These are phyloP conservation scores for Triplophysa tibetana DNA, from an alignment of 2,113 vertebrate genomes.

Conservation along the genomic window DNA sequence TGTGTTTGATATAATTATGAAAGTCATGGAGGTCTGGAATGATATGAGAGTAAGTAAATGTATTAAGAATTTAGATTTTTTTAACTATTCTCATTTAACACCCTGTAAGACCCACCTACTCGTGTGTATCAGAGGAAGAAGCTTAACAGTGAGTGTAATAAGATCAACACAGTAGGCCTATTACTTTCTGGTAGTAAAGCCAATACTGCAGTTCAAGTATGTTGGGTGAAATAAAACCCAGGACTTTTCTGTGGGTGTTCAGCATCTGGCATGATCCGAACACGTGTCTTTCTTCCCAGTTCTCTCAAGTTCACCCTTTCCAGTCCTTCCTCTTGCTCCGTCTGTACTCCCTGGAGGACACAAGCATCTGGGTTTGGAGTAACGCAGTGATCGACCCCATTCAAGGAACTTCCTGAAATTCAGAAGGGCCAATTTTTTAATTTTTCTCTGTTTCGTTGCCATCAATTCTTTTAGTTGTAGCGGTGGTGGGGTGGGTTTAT, in stretches of 20 bases:
- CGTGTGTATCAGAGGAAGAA: background rate
- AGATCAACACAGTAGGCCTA: background rate
- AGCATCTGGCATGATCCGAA: conserved; percentile 47
- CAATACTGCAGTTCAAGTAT: conserved; percentile 44
- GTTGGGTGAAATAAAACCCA: conserved; percentile 33
- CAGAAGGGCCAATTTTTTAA: conserved; percentile 59
- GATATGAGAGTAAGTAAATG: too few relatives aligned
- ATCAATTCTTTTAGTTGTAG: conserved; percentile 2
- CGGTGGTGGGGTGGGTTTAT: background rate
- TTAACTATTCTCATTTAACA: too few relatives aligned
- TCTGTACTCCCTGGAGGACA: conserved; percentile 51
- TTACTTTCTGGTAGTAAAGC: conserved; percentile 39
- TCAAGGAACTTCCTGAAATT: conserved; percentile 74
- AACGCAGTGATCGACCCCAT: conserved; percentile 55
- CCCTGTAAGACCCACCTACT: background rate
- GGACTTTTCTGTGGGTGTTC: conserved; percentile 27
- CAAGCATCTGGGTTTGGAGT: conserved; percentile 67
- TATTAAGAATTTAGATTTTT: too few relatives aligned
- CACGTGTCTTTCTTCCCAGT: conserved; percentile 41
- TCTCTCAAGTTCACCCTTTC: conserved; percentile 33
- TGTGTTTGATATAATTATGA: too few relatives aligned
- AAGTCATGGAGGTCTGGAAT: too few relatives aligned
- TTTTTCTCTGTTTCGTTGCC: conserved; percentile 46
- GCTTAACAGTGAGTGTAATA: background rate
- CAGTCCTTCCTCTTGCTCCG: conserved; percentile 23